phyloP scores from a whole-genome alignment of 2,888 invertebrate genomes.

The Schrankia costaestrigalis region DNA sequence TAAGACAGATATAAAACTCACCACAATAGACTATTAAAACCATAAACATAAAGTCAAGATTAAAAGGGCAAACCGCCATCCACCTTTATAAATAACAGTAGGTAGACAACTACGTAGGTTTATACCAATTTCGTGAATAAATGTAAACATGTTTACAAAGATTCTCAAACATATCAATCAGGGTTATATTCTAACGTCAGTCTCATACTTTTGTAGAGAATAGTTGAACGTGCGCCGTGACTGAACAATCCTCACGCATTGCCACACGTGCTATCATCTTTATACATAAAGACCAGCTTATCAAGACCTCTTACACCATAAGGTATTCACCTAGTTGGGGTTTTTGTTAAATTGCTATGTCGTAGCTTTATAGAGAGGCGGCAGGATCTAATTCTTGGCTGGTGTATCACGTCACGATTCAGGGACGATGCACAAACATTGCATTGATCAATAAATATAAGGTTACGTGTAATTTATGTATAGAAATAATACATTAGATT shows the following conservation, averaged over 20 bases:
- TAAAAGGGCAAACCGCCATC: too few species aligned
- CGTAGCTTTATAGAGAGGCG: conserved; percentile 33
- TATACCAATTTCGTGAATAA: not conserved
- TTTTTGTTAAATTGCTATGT: conserved; percentile 25
- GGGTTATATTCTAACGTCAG: conserved; percentile 37
- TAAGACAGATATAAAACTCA: too few species aligned
- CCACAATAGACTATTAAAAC: too few species aligned
- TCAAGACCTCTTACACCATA: conserved; percentile 17
- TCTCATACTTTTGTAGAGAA: conserved; percentile 36
- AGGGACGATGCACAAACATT: conserved; percentile 20
- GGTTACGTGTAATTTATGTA: too few species aligned
- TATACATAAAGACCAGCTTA: conserved; percentile 25
- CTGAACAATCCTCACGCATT: conserved; percentile 51
- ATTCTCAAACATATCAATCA: conserved; percentile 53
- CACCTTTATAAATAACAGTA: too few species aligned
- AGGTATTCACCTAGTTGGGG: conserved; percentile 19
- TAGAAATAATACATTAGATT: not conserved
- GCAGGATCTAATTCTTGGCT: conserved; percentile 57
- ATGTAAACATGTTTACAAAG: conserved; percentile 8
- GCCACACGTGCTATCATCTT: conserved; percentile 48
- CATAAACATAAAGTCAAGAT: too few species aligned
- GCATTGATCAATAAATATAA: not conserved
- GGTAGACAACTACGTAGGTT: too few species aligned
- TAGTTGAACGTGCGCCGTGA: conserved; percentile 48
- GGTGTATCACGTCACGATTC: conserved; percentile 56